A percentile compares a stretch with the other conserved stretches of the same genome.
These are phyloP conservation scores for Sinocyclocheilus anshuiensis DNA, from an alignment of 2,113 vertebrate species.

Conservation along the genomic window DNA sequence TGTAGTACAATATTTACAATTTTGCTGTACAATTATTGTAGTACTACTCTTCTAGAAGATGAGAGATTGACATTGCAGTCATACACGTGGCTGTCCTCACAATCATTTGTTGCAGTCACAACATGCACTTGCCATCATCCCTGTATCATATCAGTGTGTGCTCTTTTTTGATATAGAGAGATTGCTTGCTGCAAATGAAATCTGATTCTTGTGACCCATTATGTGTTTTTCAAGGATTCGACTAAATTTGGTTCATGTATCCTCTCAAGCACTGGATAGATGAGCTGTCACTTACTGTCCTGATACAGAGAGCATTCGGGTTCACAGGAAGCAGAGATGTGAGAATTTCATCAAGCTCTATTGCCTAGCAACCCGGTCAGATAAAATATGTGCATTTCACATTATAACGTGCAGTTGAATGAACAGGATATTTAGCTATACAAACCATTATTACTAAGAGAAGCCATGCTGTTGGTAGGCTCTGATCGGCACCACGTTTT, in stretches of 20 bases:
- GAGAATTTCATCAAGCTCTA: slow-evolving; percentile 67
- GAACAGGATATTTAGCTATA: slow-evolving; percentile 39
- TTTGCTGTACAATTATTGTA: not conserved
- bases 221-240: not conserved
- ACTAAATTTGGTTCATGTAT: slow-evolving; percentile 2
- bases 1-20: not conserved
- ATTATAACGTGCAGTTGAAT: slow-evolving; percentile 57
- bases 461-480: not conserved
- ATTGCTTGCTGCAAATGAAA: not conserved
- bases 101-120: not conserved
- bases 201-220: not conserved
- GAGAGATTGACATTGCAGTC: not conserved
- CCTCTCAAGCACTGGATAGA: slow-evolving; percentile 6
- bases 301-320: slow-evolving; percentile 50
- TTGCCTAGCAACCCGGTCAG: slow-evolving; percentile 77
- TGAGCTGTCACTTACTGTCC: slow-evolving; percentile 37
- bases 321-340: slow-evolving; percentile 61
- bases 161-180: not conserved
- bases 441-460: slow-evolving; percentile 18
- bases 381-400: slow-evolving; percentile 66
- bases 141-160: not conserved
- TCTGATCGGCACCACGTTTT: not conserved
- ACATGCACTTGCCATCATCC: not conserved
- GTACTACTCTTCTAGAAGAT: not conserved
- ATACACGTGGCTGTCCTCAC: not conserved